Conservation (phyloP, 2,888 invertebrate species). For the Apamea anceps region DNA sequence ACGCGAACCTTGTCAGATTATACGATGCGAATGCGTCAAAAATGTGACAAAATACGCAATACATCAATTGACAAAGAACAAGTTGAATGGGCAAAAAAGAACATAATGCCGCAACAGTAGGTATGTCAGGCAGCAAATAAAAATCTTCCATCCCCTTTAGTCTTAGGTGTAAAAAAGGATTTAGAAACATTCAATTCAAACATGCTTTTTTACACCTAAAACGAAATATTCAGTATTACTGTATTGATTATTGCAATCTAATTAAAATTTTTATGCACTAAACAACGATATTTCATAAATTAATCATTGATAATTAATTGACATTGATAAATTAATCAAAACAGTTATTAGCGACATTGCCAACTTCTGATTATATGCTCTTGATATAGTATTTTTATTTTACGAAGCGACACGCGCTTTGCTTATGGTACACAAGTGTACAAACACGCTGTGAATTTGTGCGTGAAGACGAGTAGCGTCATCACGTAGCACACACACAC, state of each 20-base stretch:
- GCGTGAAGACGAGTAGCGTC: no score
- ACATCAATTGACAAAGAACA: neutral
- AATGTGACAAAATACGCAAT: neutral
- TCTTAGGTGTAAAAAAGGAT: neutral
- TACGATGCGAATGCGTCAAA: neutral
- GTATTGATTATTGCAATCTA: neutral
- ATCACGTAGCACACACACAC: no score
- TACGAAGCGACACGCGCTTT: no score
- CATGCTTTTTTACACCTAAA: neutral
- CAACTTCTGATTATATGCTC: neutral
- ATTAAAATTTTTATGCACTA: neutral
- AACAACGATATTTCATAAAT: neutral
- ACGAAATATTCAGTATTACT: neutral
- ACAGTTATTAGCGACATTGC: neutral
- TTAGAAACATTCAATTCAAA: neutral
- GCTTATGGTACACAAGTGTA: no score
- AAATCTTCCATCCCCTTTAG: neutral
- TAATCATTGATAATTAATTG: neutral
- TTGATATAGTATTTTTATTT: neutral
- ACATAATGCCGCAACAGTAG: no score
- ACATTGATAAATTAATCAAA: neutral
- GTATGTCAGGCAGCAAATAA: no score
- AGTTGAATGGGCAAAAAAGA: neutral
- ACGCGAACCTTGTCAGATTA: no score
- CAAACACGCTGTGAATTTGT: no score